Conservation (phyloP, 2,888 invertebrate species). For the Zelleria hepariella region DNA sequence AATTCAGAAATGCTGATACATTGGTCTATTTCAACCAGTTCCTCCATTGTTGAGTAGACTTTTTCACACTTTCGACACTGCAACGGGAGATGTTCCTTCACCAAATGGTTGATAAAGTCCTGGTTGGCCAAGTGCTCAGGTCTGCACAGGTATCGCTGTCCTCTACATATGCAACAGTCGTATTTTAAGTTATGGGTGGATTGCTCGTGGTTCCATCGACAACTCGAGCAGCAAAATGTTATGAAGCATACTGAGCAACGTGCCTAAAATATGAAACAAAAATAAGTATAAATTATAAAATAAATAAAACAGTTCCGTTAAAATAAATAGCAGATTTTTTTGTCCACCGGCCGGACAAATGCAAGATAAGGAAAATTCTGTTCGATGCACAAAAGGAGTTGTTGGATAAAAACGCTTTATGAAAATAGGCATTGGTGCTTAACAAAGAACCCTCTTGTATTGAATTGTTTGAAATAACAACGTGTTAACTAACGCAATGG, state of each 20-base stretch:
- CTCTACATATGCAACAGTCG: slow-evolving; percentile 59
- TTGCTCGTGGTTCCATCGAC: slow-evolving; percentile 55
- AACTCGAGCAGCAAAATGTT: slow-evolving; percentile 55
- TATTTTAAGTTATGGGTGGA: slow-evolving; percentile 42
- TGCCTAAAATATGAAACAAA: slow-evolving; percentile 30
- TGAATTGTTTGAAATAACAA: not conserved
- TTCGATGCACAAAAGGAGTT: too few species aligned
- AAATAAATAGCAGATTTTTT: too few species aligned
- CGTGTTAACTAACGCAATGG: not conserved
- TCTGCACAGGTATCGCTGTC: slow-evolving; percentile 39
- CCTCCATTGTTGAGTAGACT: slow-evolving; percentile 47
- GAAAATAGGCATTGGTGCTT: not conserved
- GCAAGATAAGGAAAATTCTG: too few species aligned
- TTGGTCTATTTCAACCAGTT: slow-evolving; percentile 40
- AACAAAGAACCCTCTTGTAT: not conserved
- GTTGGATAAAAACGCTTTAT: too few species aligned
- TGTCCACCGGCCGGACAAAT: too few species aligned
- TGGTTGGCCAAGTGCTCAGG: slow-evolving; percentile 33
- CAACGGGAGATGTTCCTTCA: slow-evolving; percentile 45
- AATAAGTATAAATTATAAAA: not conserved
- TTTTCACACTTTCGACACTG: slow-evolving; percentile 53
- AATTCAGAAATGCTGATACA: slow-evolving; percentile 56
- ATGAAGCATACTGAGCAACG: slow-evolving; percentile 56
- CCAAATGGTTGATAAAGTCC: slow-evolving; percentile 44
- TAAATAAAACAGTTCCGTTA: too few species aligned